Evolutionary conservation across 2,797 vertebrate genomes (phyloP).

Genomic region (Sebastes alutus): DNA sequence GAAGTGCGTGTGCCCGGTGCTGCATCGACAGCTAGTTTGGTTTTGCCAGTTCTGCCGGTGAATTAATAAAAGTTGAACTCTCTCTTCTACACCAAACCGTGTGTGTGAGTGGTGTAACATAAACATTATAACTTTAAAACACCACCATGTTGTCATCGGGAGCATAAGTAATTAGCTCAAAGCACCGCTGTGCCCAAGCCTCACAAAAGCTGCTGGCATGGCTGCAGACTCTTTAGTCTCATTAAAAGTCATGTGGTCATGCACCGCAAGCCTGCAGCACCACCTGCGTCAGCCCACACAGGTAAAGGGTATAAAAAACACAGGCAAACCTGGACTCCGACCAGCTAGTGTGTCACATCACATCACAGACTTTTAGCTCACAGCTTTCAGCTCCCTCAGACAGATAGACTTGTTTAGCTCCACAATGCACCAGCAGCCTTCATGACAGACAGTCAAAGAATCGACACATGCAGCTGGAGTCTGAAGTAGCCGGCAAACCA

Average conservation of each 20-base stretch:
- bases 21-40: too few species aligned
- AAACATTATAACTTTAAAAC: neutral
- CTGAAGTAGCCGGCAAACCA: constrained; percentile 3
- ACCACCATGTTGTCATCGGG: neutral
- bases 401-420: neutral
- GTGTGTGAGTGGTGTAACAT: too few species aligned
- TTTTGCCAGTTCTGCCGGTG: too few species aligned
- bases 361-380: neutral
- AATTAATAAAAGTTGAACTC: too few species aligned
- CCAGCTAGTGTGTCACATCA: neutral
- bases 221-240: neutral
- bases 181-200: neutral
- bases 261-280: neutral
- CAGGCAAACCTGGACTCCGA: neutral
- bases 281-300: neutral
- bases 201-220: neutral
- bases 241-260: neutral
- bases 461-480: constrained; percentile 2
- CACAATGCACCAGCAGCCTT: constrained; percentile 5
- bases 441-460: neutral
- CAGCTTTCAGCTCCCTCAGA: neutral
- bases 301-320: neutral
- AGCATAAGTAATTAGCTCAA: neutral
- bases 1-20: too few species aligned
- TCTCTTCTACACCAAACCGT: too few species aligned